Base-by-base conservation (phyloP, 2,113 vertebrate species). In the Mola mola region DNA sequence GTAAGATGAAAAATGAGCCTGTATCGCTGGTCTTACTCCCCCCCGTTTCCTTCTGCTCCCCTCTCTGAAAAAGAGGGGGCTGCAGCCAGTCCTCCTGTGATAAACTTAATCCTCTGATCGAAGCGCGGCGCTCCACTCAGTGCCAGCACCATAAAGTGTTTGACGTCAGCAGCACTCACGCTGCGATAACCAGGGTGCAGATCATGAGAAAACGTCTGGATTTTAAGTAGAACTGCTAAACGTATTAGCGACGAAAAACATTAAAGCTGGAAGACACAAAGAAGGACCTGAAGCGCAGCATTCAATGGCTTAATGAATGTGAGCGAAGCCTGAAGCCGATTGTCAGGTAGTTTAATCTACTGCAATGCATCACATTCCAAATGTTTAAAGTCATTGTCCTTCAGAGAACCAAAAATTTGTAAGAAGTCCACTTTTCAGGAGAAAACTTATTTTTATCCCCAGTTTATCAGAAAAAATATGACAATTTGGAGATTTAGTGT, bases 31-130 rank as follows among this genome's bases (percentile, higher is more conserved):
- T 51, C 17, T 63, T 41, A 4, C 26, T 38, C 26, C n/a, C 8
- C 34, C 1, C 19, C 19, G 28, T 4, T 17, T 10, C 34, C 33
- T 6, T 15, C 40, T 38, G 17, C 52, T 44, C 38, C 47, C 58
- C 59, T 47, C 33, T 50, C 53, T 72, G 61, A 84, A 80, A 71
- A 82, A 63, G 50, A 77, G 81, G 82, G 59, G 75, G 61, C 21
- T 63, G 69, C 78, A 60, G 72, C 73, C 61, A 57, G 62, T 55
- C 50, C 62, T 5, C 29, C 68, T 50, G 81, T 78, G 76, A 80
- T 85, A 63, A 83, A 80, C 78, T 74, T 81, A 79, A 83, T 87
- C 82, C 80, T 49, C 57, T 56, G 20, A 41, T 58, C 34, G 16
- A 71, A 66, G 62, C 62, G 78, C 31, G 16, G 65, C 20, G 22